Conservation (phyloP, 2,113 vertebrate genomes). For the Zosterops hypoxanthus region DNA sequence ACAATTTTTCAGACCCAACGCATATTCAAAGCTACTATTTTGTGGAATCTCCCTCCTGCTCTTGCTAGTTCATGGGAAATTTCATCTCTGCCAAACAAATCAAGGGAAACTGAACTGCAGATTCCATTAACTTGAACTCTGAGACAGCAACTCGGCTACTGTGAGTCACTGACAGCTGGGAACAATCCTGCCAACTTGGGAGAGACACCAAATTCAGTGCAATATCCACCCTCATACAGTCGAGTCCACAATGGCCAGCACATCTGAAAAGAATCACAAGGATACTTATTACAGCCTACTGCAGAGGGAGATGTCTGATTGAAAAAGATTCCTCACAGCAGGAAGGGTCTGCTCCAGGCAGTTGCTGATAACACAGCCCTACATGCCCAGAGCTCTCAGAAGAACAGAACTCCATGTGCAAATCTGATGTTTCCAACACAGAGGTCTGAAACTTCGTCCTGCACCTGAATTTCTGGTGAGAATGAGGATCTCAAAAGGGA, state of each 20-base stretch:
- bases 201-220: background rate
- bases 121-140: constrained; percentile 51
- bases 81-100: constrained; percentile 8
- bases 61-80: constrained; percentile 15
- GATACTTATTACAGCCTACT: background rate
- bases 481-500: background rate
- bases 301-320: background rate
- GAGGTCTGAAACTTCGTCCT: background rate
- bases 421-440: background rate
- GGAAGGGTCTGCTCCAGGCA: background rate
- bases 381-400: background rate
- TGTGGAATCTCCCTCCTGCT: background rate
- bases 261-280: constrained; percentile 17
- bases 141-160: constrained; percentile 1
- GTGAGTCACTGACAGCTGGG: constrained; percentile 59
- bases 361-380: background rate
- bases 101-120: constrained; percentile 24
- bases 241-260: background rate
- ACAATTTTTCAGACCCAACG: background rate
- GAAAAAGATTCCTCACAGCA: background rate
- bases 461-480: background rate
- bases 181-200: constrained; percentile 16
- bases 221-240: background rate
- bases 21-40: background rate
- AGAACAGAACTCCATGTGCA: background rate